Conservation (phyloP, 2,113 vertebrate genomes). For the Burhinus bistriatus region DNA sequence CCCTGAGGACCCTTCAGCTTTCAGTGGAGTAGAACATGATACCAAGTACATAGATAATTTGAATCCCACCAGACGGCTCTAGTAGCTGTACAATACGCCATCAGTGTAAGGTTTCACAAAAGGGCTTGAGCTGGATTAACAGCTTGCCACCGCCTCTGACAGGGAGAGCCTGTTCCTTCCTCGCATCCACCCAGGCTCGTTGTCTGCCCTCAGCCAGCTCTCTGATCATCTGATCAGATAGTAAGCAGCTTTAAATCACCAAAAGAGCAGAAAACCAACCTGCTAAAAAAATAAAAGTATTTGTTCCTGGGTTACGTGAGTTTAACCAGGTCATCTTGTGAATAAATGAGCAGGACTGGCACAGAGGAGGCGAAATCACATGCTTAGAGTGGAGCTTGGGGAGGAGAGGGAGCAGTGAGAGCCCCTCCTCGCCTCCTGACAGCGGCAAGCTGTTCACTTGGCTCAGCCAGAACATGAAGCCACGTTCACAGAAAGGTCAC, state of each 20-base stretch:
- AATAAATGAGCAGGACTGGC: neutral
- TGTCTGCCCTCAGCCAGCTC: neutral
- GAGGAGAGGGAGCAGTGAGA: neutral
- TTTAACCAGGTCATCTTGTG: neutral
- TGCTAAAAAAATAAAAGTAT: neutral
- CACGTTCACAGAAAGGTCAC: fast-evolving
- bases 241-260: neutral
- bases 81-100: neutral
- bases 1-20: neutral
- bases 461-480: neutral
- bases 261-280: neutral
- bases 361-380: neutral
- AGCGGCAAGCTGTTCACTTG: neutral
- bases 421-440: neutral
- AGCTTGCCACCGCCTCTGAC: neutral
- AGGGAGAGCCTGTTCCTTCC: neutral
- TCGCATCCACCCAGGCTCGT: neutral
- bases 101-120: neutral
- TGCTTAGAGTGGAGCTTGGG: neutral
- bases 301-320: neutral
- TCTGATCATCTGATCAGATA: neutral
- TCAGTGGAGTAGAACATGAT: neutral
- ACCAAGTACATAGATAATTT: neutral
- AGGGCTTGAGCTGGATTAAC: neutral
- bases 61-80: neutral